These are phyloP conservation scores for Mormyrus iriodes DNA, from an alignment of 2,113 vertebrate genomes.

Conservation along the genomic window DNA sequence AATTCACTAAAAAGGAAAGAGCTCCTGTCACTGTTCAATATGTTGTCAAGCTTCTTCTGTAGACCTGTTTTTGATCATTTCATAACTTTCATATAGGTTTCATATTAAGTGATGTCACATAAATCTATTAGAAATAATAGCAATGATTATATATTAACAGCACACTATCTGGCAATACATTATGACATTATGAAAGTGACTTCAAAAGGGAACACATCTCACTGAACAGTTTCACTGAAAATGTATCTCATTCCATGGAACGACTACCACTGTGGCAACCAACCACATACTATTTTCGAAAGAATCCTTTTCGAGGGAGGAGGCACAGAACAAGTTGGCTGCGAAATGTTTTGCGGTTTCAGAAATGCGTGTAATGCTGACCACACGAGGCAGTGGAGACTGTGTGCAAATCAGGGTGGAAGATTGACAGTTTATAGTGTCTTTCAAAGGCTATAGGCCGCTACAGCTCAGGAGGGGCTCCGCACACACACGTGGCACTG, in stretches of 20 bases:
- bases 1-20: not conserved
- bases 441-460: not conserved
- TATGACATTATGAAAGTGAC: not conserved
- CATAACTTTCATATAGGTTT: not conserved
- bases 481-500: not conserved
- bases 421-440: not conserved
- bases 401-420: not conserved
- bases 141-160: not conserved
- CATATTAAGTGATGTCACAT: not conserved
- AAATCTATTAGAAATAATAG: not conserved
- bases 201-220: not conserved
- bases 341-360: not conserved
- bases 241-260: not conserved
- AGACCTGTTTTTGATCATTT: not conserved
- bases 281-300: not conserved
- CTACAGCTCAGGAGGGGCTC: not conserved
- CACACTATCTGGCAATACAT: not conserved
- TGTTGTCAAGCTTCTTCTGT: not conserved
- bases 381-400: not conserved
- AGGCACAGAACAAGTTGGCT: not conserved
- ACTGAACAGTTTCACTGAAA: not conserved
- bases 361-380: not conserved
- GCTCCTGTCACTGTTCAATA: not conserved
- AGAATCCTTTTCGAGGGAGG: not conserved
- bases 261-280: not conserved